Percentiles rank a stretch among this genome's conserved stretches.
These are phyloP conservation scores for Hermetia illucens DNA, from an alignment of 1,140 invertebrate species.

Conservation along the genomic window DNA sequence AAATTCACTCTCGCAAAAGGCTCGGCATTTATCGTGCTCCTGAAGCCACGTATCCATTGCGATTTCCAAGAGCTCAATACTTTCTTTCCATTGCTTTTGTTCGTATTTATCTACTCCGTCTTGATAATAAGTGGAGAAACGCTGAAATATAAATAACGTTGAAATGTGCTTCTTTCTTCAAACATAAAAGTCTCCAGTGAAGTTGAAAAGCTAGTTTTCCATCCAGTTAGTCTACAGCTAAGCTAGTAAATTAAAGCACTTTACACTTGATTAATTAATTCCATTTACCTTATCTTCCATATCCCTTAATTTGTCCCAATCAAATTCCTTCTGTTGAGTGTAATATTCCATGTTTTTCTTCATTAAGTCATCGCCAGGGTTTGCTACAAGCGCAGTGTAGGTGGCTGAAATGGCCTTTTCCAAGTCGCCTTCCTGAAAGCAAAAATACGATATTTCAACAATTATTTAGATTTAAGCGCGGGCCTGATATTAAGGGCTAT, in stretches of 20 bases:
- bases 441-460: not conserved
- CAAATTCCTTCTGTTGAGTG: not conserved
- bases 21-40: not conserved
- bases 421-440: not conserved
- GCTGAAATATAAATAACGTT: not conserved
- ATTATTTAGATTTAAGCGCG: not conserved
- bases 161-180: too few relatives aligned
- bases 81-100: not conserved
- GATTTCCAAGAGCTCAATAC: not conserved
- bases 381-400: not conserved
- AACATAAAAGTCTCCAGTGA: too few relatives aligned
- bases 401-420: not conserved
- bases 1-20: not conserved
- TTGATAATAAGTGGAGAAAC: not conserved
- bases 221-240: too few relatives aligned
- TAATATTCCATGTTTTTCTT: slow-evolving; percentile 1
- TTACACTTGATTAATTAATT: not conserved
- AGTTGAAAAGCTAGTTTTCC: too few relatives aligned
- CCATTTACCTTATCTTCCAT: slow-evolving; percentile 1
- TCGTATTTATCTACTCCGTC: not conserved
- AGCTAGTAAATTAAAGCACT: not conserved
- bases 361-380: not conserved
- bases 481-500: not conserved
- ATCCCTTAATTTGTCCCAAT: not conserved
- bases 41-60: not conserved